A percentile compares a stretch with the other conserved stretches of the same genome.
Conservation (phyloP, 2,888 invertebrate species). For the Amitus sp. region DNA sequence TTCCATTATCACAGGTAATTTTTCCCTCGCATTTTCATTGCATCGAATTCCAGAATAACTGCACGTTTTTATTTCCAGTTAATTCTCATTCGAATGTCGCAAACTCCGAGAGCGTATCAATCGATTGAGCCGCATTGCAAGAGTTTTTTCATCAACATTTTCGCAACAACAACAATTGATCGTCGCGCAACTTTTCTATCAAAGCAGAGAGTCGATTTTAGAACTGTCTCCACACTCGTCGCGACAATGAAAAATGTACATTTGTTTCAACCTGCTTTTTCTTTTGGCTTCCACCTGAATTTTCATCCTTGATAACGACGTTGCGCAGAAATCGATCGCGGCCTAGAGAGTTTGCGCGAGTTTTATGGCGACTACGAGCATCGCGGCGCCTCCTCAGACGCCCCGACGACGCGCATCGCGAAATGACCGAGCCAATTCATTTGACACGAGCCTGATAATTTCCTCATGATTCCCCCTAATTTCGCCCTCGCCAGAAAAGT, state of each 20-base stretch:
- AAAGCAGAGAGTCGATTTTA: constrained; percentile 7
- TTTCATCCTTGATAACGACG: constrained; percentile 10
- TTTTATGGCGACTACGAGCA: constrained; percentile 36
- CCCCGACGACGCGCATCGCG: constrained; percentile 29
- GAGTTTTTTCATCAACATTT: too few relatives aligned
- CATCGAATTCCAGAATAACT: not conserved
- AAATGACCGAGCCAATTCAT: constrained; percentile 4
- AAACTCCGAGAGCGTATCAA: not conserved
- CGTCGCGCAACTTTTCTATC: too few relatives aligned
- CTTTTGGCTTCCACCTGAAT: constrained; percentile 1
- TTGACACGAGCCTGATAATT: too few relatives aligned
- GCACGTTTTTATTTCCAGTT: constrained; percentile 3
- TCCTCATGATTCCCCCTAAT: too few relatives aligned
- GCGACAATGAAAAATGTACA: too few relatives aligned
- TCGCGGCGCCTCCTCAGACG: constrained; percentile 36
- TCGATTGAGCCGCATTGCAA: not conserved
- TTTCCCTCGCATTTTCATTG: constrained; percentile 9
- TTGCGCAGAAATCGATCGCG: constrained; percentile 32
- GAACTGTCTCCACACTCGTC: too few relatives aligned
- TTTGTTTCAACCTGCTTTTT: too few relatives aligned
- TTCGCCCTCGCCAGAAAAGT: not conserved
- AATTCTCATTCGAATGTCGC: not conserved
- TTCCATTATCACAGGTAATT: constrained; percentile 48
- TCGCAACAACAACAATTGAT: too few relatives aligned
- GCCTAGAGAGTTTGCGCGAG: constrained; percentile 32